These are phyloP conservation scores for Pithys albifrons DNA, from an alignment of 2,113 vertebrate genomes.

Conservation along the genomic window DNA sequence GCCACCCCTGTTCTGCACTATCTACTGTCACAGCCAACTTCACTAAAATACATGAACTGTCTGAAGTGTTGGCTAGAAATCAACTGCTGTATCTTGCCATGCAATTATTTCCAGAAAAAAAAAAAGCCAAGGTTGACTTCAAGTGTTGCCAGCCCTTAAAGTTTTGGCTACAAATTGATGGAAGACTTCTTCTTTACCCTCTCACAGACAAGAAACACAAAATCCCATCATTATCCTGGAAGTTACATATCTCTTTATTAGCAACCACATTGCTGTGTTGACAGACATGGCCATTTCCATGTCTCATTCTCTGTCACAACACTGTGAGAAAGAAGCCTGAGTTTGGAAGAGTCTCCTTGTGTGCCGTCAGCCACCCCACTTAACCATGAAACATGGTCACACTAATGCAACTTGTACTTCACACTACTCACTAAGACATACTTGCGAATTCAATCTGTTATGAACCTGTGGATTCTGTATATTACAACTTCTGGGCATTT, in stretches of 20 bases:
- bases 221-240: neutral
- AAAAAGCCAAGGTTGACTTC: neutral
- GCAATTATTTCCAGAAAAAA: neutral
- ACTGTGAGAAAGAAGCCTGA: neutral
- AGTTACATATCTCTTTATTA: neutral
- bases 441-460: neutral
- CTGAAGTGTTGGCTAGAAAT: neutral
- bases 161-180: neutral
- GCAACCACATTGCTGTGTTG: neutral
- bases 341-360: neutral
- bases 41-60: neutral
- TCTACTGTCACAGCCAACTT: neutral
- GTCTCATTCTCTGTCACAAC: neutral
- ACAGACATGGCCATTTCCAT: neutral
- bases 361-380: neutral
- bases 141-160: neutral
- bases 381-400: neutral
- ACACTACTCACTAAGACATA: neutral
- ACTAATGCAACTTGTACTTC: neutral
- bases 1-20: neutral
- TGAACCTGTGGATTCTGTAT: neutral
- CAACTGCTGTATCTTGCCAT: neutral
- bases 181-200: neutral
- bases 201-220: neutral
- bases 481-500: neutral